These are phyloP conservation scores for Adineta ricciae DNA, from an alignment of 2,888 invertebrate genomes.

Conservation along the genomic window DNA sequence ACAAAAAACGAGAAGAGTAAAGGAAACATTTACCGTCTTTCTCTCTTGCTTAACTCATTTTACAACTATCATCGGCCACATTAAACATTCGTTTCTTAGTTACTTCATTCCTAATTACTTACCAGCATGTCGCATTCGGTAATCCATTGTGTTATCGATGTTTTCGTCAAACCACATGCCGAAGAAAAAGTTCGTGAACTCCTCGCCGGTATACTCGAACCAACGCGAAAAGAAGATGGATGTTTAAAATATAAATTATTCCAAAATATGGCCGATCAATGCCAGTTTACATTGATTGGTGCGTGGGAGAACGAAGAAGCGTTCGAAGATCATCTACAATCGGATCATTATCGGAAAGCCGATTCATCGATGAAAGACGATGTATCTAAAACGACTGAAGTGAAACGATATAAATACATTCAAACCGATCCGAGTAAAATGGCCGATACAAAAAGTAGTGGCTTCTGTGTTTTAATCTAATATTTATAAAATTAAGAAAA, in stretches of 20 bases:
- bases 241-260: conserved; percentile 8
- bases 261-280: background rate
- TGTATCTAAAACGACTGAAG: background rate
- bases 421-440: background rate
- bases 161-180: background rate
- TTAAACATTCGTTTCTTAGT: background rate
- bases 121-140: background rate
- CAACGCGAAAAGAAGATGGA: background rate
- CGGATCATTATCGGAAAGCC: background rate
- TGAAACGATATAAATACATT: background rate
- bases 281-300: background rate
- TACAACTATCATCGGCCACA: background rate
- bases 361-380: background rate
- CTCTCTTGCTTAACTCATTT: background rate
- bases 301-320: background rate
- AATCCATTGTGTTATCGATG: background rate
- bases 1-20: background rate
- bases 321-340: background rate
- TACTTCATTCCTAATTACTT: background rate
- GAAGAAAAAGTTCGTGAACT: background rate
- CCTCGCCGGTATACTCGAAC: background rate
- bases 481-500: background rate
- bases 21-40: background rate
- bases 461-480: background rate
- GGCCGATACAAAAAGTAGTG: background rate